Evolutionary conservation across 2,888 invertebrate genomes (phyloP), one percentile per base, ranked within the genome.

Genomic region (Strigamia crassipes): DNA sequence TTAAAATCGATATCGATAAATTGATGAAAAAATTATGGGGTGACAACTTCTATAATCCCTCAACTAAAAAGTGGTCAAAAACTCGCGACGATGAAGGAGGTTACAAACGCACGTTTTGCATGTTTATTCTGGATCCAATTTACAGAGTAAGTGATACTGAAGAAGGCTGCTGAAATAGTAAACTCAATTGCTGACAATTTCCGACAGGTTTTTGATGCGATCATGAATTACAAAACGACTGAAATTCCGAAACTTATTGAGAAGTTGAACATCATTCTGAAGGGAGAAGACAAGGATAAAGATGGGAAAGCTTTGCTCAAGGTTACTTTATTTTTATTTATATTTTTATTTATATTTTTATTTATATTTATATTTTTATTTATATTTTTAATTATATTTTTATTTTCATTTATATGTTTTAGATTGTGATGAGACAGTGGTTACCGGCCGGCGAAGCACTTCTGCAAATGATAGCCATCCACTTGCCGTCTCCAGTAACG

Each of bases 391-490:
- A n/a, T n/a, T n/a, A n/a, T n/a, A n/a, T n/a, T n/a, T n/a, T n/a
- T n/a, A n/a, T n/a, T n/a, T n/a, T n/a, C 6, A 10, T 61, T 78
- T n/a, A 1, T 21, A 66, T 15, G 10, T 81, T 51, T 41, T 15
- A 93, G 92, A 93, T 95, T 85, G 95, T 99, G 84, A 99, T 99
- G 99, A 93, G 99, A 86, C 95, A 95, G 84, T 99, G 99, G 99
- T 91, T 99, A 89, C 99, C 99, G 82, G 99, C 99, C 88, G 99
- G 99, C 86, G 99, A 99, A 89, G 97, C 99, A 87, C 90, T 99
- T 86, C 95, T 99, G 90, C 98, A 99, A 92, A 99, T 99, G 99
- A 99, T 99, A 90, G 96, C 97, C 90, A 97, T 99, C 89, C 99
- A 99, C 88, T 91, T 99, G 88, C 99, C 99, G 83, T 99, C 99